Evolutionary conservation across 2,888 invertebrate genomes (phyloP).

Genomic region (Cantharis nigra): DNA sequence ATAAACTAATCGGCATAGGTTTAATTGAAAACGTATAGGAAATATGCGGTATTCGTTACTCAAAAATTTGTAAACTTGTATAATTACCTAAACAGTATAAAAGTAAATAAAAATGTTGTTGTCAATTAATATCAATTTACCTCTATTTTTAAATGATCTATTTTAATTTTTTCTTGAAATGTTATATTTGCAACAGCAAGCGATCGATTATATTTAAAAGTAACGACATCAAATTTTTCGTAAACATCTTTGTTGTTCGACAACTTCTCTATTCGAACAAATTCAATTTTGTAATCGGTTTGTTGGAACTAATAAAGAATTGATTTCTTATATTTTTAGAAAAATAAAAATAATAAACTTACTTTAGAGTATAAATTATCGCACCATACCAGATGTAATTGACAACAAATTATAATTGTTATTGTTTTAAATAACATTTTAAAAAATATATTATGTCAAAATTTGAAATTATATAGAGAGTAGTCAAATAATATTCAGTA

Average conservation of each 20-base stretch:
- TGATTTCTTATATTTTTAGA: background rate
- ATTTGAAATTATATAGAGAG: too few relatives aligned
- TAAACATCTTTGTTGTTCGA: background rate
- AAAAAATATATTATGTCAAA: too few relatives aligned
- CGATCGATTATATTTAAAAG: background rate
- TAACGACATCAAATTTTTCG: background rate
- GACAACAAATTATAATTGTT: background rate
- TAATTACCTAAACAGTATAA: background rate
- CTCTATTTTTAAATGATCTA: background rate
- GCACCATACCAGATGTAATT: background rate
- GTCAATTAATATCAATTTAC: background rate
- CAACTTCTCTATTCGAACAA: background rate
- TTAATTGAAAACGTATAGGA: too few relatives aligned
- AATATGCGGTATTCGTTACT: too few relatives aligned
- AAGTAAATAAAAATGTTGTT: background rate
- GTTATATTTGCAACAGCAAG: background rate
- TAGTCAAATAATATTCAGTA: too few relatives aligned
- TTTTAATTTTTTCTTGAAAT: background rate
- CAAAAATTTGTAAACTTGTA: too few relatives aligned
- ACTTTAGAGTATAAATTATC: background rate
- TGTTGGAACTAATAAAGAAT: background rate
- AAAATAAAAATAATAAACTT: background rate
- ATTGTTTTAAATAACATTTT: background rate
- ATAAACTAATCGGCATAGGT: too few relatives aligned
- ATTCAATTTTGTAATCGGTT: background rate